Base-by-base conservation (phyloP, 2,888 invertebrate species). In the Diarsia brunnea region DNA sequence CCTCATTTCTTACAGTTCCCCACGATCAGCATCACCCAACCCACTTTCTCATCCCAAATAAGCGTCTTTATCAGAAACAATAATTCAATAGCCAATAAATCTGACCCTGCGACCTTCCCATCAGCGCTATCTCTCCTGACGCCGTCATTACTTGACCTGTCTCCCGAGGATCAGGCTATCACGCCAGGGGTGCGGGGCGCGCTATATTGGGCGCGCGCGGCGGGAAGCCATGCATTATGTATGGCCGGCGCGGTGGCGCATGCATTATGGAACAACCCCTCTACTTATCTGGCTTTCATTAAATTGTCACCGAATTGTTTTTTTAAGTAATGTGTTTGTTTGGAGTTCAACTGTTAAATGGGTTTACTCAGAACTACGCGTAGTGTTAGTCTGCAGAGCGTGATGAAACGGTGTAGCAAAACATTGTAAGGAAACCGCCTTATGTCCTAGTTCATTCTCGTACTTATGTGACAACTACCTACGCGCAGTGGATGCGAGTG, bases 151-250 rank as follows among this genome's bases (percentile, higher is more conserved):
- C 84, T 83, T 85, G 81, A 74, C 80, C 83, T 68, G 81, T 63
- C 70, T 68, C 75, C 67, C 38, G 65, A 61, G 74, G 70, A 60
- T 31, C 60, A 31, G 19, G 60, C 53, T 27, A 38, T 38, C 38
- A 16, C 49, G 60, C 47, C 69, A 38, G 64, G 61, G 73, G 55
- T 58, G 24, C 75, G 38, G 74, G 86, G 85, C 83, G 78, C 82
- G 84, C 81, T 85, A 86, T 89, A 90, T 90, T 88, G 90, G 84
- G 78, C 79, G 81, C 82, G 79, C 90, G 80, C 91, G 66, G 84
- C 90, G 90, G 90, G 91, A 78, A 80, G 66, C 89, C 88, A 87
- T 95, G 92, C 93, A 95, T 95, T 86, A 95, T 95, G 94, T 94
- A 95, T 92, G 86, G 65, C 66, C 60, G 16, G 69, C 75, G 79